A percentile compares a stretch with the other conserved stretches of the same genome.
Evolutionary conservation across 2,888 invertebrate genomes (phyloP).

Genomic region (Cantharis rufa): DNA sequence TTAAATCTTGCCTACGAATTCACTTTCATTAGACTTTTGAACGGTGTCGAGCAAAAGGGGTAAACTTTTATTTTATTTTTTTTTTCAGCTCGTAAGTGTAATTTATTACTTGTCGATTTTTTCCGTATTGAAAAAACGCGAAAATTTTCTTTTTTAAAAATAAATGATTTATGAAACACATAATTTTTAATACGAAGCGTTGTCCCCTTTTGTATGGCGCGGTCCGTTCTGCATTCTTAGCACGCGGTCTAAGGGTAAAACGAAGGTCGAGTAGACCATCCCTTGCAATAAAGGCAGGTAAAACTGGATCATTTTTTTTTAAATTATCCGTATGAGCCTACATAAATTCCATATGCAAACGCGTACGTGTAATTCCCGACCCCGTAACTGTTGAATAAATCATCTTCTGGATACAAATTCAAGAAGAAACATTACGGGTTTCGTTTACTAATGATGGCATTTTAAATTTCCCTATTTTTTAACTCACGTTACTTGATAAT

Average conservation of each 20-base stretch:
- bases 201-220: constrained; percentile 4
- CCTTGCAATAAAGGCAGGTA: constrained; percentile 32
- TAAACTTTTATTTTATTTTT: not conserved
- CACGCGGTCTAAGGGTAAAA: constrained; percentile 19
- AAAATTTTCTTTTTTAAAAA: not conserved
- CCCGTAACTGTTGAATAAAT: constrained; percentile 22
- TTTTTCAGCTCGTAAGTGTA: not conserved
- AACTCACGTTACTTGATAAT: not conserved
- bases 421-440: constrained; percentile 1
- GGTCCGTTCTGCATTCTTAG: constrained; percentile 18
- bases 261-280: constrained; percentile 24
- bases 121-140: not conserved
- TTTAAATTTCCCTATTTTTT: not conserved
- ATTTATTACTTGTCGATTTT: not conserved
- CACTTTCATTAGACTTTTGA: not conserved
- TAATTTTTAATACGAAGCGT: not conserved
- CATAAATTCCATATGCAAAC: constrained; percentile 21
- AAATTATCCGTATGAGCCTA: constrained; percentile 6
- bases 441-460: constrained; percentile 15
- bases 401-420: constrained; percentile 3
- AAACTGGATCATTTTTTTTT: constrained; percentile 30
- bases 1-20: not conserved
- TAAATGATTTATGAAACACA: not conserved
- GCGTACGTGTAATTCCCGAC: constrained; percentile 7
- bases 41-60: not conserved